Conservation (phyloP, 2,888 invertebrate species). For the Oxycera nigricornis region DNA sequence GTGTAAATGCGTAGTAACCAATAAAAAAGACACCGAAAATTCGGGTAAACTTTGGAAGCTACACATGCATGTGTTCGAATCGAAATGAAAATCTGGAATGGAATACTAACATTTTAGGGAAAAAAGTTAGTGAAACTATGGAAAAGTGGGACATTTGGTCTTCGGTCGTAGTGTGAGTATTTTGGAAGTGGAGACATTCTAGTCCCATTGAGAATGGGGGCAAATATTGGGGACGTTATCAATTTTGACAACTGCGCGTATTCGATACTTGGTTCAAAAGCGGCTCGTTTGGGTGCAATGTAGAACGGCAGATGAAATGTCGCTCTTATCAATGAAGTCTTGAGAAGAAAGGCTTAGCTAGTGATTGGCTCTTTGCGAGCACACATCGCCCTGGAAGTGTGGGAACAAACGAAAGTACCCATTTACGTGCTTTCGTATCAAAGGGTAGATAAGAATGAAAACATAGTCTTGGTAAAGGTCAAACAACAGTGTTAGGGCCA, state of each 20-base stretch:
- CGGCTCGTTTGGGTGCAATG: not conserved
- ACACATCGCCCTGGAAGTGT: no score
- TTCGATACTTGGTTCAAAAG: not conserved
- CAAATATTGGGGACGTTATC: constrained; percentile 18
- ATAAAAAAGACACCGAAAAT: not conserved
- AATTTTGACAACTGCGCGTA: not conserved
- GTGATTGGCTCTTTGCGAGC: no score
- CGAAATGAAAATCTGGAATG: not conserved
- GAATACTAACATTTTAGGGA: not conserved
- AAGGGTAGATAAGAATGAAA: no score
- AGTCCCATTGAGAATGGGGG: not conserved
- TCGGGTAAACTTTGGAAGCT: not conserved
- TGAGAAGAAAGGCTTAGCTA: not conserved
- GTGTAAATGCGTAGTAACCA: constrained; percentile 8
- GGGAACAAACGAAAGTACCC: no score
- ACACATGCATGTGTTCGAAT: not conserved
- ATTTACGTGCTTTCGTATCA: no score
- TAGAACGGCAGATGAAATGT: not conserved
- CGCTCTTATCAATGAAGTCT: not conserved
- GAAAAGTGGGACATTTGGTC: not conserved
- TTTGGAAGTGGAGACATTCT: not conserved
- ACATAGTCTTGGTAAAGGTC: no score
- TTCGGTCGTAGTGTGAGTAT: not conserved
- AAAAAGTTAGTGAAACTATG: not conserved
- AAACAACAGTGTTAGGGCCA: no score